Base-by-base conservation (phyloP, 1,140 invertebrate genomes). In the Adelges cooleyi region DNA sequence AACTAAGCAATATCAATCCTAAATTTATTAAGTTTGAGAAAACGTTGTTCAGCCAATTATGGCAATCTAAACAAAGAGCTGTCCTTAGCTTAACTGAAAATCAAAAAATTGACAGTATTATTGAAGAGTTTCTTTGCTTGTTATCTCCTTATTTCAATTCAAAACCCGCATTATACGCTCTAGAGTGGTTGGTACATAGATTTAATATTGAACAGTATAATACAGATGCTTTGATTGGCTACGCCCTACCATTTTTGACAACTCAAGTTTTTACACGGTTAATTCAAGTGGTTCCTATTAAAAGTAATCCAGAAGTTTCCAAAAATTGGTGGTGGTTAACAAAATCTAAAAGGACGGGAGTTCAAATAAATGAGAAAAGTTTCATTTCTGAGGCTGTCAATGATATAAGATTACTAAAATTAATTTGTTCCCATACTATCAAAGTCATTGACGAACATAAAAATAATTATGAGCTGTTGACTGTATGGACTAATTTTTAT, bases 121-220 rank as follows among this genome's bases (percentile, higher is more conserved):
- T 98, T n/a, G 79, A 82, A 52, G 83, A 85, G 66, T 96, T 95
- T 77, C 73, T 96, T 0, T 73, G 86, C 38, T 75, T 86, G 38
- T 69, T 95, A 10, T 90, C 92, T 1, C 93, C 93, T 5, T 95
- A 93, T 74, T 86, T 96, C 70, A 74, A 92, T 36, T 74, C 93
- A 0, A 86, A 85, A 72, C 82, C 87, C 13, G 81, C 91, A 10
- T 89, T 95, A 65, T 90, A 95, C 80, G 84, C 89, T 20, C 74
- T 97, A 23, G 95, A 97, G 80, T 97, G 93, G 94, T 77, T 98
- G 2, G 82, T 52, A 48, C 68, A 71, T 69, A 84, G 92, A 71
- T 96, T 87, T 74, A 82, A 86, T 50, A 86, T 97, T 67, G 89
- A 97, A 71, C 78, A 87, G 52, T 96, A 86, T 72, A 96, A 96